Percentiles rank a stretch among this genome's conserved stretches.
phyloP scores from a whole-genome alignment of 1,140 invertebrate species.

The Protaetia brevitarsis region DNA sequence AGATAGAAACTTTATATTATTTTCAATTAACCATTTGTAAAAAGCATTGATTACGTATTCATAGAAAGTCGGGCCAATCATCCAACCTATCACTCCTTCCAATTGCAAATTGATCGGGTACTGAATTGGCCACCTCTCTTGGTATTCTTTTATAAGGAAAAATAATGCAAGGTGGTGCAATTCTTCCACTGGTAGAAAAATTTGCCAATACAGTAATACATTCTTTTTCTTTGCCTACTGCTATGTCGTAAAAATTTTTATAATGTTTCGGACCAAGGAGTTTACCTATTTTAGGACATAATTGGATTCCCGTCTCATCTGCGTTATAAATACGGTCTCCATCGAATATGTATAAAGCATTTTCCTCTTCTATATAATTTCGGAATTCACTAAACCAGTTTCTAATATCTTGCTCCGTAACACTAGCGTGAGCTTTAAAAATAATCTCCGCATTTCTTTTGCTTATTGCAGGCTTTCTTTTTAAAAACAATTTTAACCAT shows the following conservation, averaged over 20 bases:
- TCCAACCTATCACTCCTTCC: constrained; percentile 47
- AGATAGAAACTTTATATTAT: constrained; percentile 37
- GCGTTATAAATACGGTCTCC: constrained; percentile 34
- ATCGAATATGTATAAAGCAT: constrained; percentile 24
- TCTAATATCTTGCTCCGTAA: too few species aligned
- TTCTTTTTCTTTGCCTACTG: constrained; percentile 39
- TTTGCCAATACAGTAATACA: constrained; percentile 34
- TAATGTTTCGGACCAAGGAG: constrained; percentile 68
- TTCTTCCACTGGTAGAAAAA: constrained; percentile 57
- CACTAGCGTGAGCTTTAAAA: too few species aligned
- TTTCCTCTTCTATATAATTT: not conserved
- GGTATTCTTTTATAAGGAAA: constrained; percentile 26
- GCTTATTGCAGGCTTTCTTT: too few species aligned
- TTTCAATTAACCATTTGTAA: constrained; percentile 37
- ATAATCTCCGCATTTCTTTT: too few species aligned
- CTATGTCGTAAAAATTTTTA: constrained; percentile 51
- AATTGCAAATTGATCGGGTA: constrained; percentile 43
- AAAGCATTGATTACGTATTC: constrained; percentile 45
- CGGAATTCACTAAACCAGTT: constrained; percentile 19
- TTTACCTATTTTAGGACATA: constrained; percentile 46
- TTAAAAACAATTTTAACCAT: too few species aligned
- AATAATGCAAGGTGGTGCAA: constrained; percentile 36
- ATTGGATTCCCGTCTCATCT: constrained; percentile 39
- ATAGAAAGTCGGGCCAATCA: constrained; percentile 46
- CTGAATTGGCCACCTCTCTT: constrained; percentile 34